Evolutionary conservation across 2,888 invertebrate species (phyloP).

Genomic region (Hyposoter dolosus): DNA sequence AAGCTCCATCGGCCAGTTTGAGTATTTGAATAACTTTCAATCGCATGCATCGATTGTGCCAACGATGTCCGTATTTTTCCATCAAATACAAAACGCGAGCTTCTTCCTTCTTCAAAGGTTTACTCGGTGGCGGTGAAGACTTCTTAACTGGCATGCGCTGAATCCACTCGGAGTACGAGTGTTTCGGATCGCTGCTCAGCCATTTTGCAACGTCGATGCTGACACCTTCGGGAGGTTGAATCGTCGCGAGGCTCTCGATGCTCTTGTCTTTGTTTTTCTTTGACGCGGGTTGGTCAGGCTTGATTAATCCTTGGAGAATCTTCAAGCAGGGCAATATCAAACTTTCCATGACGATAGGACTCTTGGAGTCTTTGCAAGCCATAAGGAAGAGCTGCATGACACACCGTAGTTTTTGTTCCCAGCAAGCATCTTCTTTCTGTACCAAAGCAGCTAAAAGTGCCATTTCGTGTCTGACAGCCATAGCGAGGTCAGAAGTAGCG

Average conservation of each 20-base stretch:
- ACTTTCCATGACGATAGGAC: constrained; percentile 95
- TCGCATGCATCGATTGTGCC: constrained; percentile 86
- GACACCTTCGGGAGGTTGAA: constrained; percentile 87
- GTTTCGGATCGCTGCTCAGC: constrained; percentile 89
- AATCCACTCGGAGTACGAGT: constrained; percentile 91
- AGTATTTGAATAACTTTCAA: constrained; percentile 87
- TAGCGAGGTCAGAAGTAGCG: constrained; percentile 90
- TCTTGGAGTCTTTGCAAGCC: constrained; percentile 91
- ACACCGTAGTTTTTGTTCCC: constrained; percentile 96
- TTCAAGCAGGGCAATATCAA: constrained; percentile 97
- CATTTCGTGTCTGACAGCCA: constrained; percentile 95
- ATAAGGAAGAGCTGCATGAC: constrained; percentile 95
- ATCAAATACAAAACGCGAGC: constrained; percentile 87
- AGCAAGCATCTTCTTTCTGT: constrained; percentile 96
- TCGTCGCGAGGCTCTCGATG: constrained; percentile 86
- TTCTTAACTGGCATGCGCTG: constrained; percentile 87
- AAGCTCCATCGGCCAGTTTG: constrained; percentile 90
- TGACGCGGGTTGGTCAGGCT: constrained; percentile 87
- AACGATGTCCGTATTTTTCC: constrained; percentile 91
- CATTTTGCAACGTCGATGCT: constrained; percentile 91
- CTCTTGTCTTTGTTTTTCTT: constrained; percentile 87
- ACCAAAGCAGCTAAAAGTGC: constrained; percentile 94
- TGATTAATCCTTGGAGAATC: constrained; percentile 94
- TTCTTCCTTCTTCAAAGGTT: constrained; percentile 80
- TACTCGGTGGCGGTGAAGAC: constrained; percentile 77